Base-by-base conservation (phyloP, 2,888 invertebrate species). In the Fragum whitleyi region DNA sequence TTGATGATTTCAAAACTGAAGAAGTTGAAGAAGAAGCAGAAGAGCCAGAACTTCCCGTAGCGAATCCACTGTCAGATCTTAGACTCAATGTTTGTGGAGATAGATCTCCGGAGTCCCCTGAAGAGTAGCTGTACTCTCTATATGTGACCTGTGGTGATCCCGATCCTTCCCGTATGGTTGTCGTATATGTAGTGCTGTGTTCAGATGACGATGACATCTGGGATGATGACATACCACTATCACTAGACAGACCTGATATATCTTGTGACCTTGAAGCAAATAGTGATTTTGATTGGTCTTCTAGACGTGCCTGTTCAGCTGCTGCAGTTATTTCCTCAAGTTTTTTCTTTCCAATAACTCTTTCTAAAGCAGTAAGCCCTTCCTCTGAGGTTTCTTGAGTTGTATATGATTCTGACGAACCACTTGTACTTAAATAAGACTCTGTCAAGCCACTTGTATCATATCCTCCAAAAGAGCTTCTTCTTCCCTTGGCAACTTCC, bases 201-300 rank as follows among this genome's bases (percentile, higher is more conserved):
- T 65, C 47, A 5, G 68, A 67, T 9, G 81, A 77, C 9, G 81
- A 74, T 0, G 85, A 81, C 29, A 79, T 79, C 28, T 69, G 61
- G 1, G 81, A 77, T 1, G 81, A 74, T 5, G 85, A 81, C 29
- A 79, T 79, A 9, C 81, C 84, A 77, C 79, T 74, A 36, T 79
- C 77, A 42, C 75, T 77, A 16, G 67, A 68, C 19, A 61, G 61
- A 2, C 81, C 74, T 29, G 51, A 26, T 26, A 77, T 32, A 39
- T 70, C 55, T n/a, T 85, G 81, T 3, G 77, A 29, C 39, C 77
- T 77, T 21, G 72, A 53, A 47, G 67, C 55, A 29, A 79, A 23
- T 36, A 36, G 3, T 36, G 32, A 36, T 36, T 3, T 36, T 36
- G 32, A 3, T 6, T 9, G 3, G 32, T 36, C 32, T 6, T 36